phyloP scores from a whole-genome alignment of 2,113 vertebrate species.

The Empidonax traillii region DNA sequence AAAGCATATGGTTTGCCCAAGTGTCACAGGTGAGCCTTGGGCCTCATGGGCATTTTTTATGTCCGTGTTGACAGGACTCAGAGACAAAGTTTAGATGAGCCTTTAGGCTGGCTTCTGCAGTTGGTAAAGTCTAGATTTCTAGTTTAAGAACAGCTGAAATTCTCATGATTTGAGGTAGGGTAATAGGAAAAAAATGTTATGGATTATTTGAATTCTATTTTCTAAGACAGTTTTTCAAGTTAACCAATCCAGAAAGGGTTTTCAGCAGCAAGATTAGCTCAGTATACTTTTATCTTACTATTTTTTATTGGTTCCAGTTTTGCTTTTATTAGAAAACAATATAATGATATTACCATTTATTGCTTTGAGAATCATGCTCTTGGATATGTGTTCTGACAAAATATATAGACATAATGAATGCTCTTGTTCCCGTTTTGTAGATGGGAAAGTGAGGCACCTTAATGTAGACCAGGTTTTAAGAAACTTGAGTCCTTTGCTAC shows the following conservation, averaged over 20 bases:
- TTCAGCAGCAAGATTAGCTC: background rate
- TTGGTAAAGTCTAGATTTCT: background rate
- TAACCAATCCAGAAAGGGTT: background rate
- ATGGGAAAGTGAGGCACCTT: background rate
- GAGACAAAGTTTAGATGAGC: background rate
- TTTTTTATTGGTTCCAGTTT: background rate
- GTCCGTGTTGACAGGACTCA: rapidly evolving
- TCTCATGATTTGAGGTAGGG: background rate
- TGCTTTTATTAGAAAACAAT: background rate
- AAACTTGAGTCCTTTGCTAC: background rate
- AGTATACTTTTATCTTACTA: background rate
- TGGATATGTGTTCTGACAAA: background rate
- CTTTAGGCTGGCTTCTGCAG: background rate
- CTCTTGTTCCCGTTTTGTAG: background rate
- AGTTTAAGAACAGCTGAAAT: background rate
- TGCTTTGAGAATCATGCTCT: background rate
- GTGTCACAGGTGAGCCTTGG: background rate
- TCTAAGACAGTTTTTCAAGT: background rate
- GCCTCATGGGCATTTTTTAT: background rate
- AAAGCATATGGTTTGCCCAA: background rate
- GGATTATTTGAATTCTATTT: background rate
- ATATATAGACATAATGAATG: background rate
- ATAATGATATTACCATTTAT: background rate
- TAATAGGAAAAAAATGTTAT: background rate
- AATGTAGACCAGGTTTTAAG: background rate